phyloP scores from a whole-genome alignment of 2,888 invertebrate species.

The Nematopogon swammerdamellus region DNA sequence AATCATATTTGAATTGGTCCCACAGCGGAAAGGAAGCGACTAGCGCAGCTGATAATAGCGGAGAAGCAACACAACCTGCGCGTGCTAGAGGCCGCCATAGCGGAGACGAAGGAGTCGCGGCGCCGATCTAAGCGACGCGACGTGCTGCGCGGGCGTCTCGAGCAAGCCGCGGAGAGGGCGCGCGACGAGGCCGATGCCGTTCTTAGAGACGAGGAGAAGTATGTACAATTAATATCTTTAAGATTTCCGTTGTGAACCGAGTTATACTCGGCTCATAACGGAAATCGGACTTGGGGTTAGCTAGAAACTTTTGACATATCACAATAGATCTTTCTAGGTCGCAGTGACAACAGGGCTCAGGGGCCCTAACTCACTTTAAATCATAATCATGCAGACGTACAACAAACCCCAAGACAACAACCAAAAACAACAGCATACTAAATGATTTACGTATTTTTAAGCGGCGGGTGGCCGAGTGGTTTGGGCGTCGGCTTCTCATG shows the following conservation, averaged over 20 bases:
- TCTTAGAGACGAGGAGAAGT: constrained; percentile 38
- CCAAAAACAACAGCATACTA: too few relatives aligned
- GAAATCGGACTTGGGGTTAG: too few relatives aligned
- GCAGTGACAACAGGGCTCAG: too few relatives aligned
- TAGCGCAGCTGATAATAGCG: constrained; percentile 44
- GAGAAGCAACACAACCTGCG: constrained; percentile 45
- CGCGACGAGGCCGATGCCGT: constrained; percentile 37
- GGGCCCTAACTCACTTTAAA: too few relatives aligned
- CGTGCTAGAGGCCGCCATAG: constrained; percentile 44
- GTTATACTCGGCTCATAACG: neutral
- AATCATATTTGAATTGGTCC: too few relatives aligned
- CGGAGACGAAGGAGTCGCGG: constrained; percentile 40
- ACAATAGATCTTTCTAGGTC: too few relatives aligned
- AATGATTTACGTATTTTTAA: too few relatives aligned
- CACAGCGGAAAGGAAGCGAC: constrained; percentile 41
- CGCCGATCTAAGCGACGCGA: constrained; percentile 28
- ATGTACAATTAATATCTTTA: constrained; percentile 7
- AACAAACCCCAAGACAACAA: too few relatives aligned
- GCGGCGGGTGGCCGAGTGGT: too few relatives aligned
- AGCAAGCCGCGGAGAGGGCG: constrained; percentile 26
- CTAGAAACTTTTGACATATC: too few relatives aligned
- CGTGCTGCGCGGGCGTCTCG: constrained; percentile 21
- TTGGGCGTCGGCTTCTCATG: too few relatives aligned
- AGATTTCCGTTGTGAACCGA: neutral
- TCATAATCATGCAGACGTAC: too few relatives aligned